Conservation (phyloP, 1,140 invertebrate genomes). For the Neodiprion lecontei region DNA sequence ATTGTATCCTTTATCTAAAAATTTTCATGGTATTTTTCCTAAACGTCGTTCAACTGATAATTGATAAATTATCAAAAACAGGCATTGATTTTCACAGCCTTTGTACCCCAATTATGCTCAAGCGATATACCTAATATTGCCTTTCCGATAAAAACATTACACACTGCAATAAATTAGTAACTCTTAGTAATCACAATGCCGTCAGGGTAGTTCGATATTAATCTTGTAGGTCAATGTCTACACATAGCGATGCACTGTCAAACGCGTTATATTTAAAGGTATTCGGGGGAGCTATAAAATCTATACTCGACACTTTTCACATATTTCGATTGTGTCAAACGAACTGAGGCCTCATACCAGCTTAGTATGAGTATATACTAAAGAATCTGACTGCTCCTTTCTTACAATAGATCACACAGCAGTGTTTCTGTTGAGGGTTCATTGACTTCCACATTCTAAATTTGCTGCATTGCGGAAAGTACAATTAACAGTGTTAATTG, state of each 20-base stretch:
- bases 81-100: conserved; percentile 2
- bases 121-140: not conserved
- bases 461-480: too few species aligned
- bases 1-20: not conserved
- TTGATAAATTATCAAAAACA: not conserved
- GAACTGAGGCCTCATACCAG: not conserved
- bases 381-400: not conserved
- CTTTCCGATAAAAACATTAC: not conserved
- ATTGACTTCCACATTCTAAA: too few species aligned
- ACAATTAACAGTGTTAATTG: not conserved
- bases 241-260: not conserved
- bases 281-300: not conserved
- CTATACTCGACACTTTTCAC: not conserved
- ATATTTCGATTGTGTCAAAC: not conserved
- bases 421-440: too few species aligned
- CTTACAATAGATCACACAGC: too few species aligned
- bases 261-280: not conserved
- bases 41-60: not conserved
- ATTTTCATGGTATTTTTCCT: not conserved
- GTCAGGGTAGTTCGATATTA: not conserved
- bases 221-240: not conserved
- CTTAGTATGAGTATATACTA: not conserved
- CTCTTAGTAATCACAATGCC: not conserved
- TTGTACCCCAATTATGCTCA: not conserved
- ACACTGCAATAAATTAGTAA: not conserved